A percentile compares a stretch with the other conserved stretches of the same genome.
These are phyloP conservation scores for Micronycteris hirsuta DNA, from an alignment of 2,113 vertebrate genomes.

Conservation along the genomic window DNA sequence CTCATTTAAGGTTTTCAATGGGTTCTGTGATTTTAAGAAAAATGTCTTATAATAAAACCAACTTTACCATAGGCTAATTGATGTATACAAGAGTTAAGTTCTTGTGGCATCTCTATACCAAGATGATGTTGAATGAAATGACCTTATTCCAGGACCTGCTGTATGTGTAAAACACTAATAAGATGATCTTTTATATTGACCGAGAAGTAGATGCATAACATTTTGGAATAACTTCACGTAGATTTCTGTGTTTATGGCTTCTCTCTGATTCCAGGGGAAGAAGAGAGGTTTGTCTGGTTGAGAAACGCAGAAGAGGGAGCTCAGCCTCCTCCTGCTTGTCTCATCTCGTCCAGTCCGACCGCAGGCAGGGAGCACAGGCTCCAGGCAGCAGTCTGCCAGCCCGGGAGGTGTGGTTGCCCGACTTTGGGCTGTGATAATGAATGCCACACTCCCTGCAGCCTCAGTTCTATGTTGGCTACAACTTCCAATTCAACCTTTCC, in stretches of 20 bases:
- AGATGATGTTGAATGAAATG: neutral
- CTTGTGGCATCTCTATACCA: neutral
- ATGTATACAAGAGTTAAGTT: neutral
- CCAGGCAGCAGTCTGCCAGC: neutral
- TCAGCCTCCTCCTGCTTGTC: neutral
- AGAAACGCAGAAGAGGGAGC: neutral
- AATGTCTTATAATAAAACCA: neutral
- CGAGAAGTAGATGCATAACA: neutral
- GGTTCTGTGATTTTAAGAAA: neutral
- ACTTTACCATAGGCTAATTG: neutral
- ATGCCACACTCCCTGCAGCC: neutral
- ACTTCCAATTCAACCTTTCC: neutral
- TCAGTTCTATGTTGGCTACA: neutral
- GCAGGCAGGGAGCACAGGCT: accelerated
- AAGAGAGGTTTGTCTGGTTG: neutral
- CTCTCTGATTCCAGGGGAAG: neutral
- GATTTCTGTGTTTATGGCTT: neutral
- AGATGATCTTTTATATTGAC: neutral
- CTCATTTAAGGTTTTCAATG: neutral
- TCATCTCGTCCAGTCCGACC: neutral
- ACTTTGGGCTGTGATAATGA: neutral
- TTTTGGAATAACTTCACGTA: neutral
- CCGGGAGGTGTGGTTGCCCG: neutral
- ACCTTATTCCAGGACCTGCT: neutral
- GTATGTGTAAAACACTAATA: neutral